These are phyloP conservation scores for Decapterus maruadsi DNA, from an alignment of 2,797 vertebrate species.

Conservation along the genomic window DNA sequence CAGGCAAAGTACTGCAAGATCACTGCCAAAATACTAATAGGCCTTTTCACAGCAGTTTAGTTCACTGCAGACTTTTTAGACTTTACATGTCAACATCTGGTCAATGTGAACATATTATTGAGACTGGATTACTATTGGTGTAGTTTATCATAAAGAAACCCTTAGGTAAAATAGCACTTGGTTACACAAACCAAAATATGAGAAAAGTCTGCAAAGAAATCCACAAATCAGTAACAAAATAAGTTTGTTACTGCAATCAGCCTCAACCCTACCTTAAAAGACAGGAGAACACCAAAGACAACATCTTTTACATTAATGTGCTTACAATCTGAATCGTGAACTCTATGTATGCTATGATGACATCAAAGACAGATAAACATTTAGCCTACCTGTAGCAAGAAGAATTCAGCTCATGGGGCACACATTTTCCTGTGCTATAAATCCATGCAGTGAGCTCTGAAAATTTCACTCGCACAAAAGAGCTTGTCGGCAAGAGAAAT, in stretches of 20 bases:
- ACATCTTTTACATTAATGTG: too few relatives aligned
- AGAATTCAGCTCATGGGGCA: not conserved
- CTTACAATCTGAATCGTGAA: not conserved
- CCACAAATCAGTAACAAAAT: not conserved
- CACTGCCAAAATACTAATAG: not conserved
- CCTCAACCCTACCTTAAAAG: too few relatives aligned
- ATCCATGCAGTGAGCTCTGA: conserved; percentile 30
- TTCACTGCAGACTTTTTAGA: not conserved
- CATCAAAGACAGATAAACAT: not conserved
- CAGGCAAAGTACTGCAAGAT: not conserved
- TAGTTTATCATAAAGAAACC: not conserved
- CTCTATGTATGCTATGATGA: not conserved
- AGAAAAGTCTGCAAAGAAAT: not conserved
- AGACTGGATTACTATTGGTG: not conserved
- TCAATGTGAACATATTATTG: not conserved
- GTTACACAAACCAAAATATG: not conserved
- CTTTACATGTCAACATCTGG: not conserved
- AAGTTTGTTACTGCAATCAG: not conserved
- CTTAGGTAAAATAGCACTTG: too few relatives aligned
- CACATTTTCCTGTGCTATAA: not conserved
- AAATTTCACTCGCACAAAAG: conserved; percentile 13
- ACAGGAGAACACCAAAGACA: not conserved
- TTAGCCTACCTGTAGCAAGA: conserved; percentile 45
- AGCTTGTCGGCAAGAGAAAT: conserved; percentile 22
- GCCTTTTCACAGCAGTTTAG: not conserved